A percentile compares a stretch with the other conserved stretches of the same genome.
Evolutionary conservation across 2,888 invertebrate genomes (phyloP).

Genomic region (Noctua pronuba): DNA sequence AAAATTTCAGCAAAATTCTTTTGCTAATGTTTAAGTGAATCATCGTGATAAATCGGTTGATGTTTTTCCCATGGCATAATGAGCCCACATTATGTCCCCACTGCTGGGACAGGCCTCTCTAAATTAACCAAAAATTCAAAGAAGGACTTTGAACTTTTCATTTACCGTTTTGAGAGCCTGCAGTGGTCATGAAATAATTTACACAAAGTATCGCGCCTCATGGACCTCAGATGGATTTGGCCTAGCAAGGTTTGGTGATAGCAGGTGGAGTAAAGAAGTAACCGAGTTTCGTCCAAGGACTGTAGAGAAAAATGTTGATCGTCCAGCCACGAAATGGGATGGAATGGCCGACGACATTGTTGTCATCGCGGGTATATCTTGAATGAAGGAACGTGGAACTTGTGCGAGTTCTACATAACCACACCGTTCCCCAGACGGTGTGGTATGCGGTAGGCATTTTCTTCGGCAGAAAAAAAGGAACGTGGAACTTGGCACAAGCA

Average conservation of each 20-base stretch:
- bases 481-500: too few relatives aligned
- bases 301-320: not conserved
- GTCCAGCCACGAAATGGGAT: not conserved
- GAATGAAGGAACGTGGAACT: too few relatives aligned
- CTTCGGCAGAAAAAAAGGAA: too few relatives aligned
- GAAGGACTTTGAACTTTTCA: not conserved
- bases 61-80: not conserved
- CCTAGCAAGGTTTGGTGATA: not conserved
- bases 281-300: not conserved
- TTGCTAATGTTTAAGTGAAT: too few relatives aligned
- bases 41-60: not conserved
- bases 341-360: not conserved
- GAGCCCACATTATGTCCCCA: not conserved
- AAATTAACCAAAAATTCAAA: too few relatives aligned
- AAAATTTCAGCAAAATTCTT: not conserved
- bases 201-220: not conserved
- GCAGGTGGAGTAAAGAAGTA: not conserved
- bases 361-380: not conserved
- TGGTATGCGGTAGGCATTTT: too few relatives aligned
- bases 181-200: slow-evolving; percentile 1
- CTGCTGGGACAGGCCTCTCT: not conserved
- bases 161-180: not conserved
- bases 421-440: too few relatives aligned
- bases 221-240: not conserved
- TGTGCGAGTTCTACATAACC: too few relatives aligned